Conservation (phyloP, 37 sponge, comb jelly and placozoan genomes). For the Axinella damicornis region DNA sequence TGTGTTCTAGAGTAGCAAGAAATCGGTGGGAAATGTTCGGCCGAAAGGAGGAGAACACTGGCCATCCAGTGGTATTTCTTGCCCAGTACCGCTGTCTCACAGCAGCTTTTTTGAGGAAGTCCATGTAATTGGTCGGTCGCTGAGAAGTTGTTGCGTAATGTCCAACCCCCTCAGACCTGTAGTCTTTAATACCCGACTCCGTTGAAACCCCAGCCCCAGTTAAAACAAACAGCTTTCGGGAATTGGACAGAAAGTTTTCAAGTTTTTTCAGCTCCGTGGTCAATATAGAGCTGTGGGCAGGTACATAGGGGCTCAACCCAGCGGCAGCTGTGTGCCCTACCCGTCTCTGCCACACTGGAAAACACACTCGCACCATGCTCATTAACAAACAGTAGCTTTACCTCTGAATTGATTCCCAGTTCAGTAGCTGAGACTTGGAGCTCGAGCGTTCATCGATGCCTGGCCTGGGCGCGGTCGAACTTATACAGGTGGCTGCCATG, state of each 20-base stretch:
- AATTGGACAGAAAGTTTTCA: conserved; percentile 64
- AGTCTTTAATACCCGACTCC: conserved; percentile 97
- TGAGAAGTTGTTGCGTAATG: conserved; percentile 85
- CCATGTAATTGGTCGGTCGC: conserved; percentile 81
- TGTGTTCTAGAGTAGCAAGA: conserved; percentile 82
- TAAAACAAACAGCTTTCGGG: conserved; percentile 78
- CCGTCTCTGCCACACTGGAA: too few relatives aligned
- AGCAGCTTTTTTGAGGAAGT: conserved; percentile 71
- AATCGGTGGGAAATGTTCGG: conserved; percentile 88
- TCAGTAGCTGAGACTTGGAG: too few relatives aligned
- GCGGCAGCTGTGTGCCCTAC: background rate
- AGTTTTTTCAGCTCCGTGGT: conserved; percentile 20
- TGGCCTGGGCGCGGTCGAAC: too few relatives aligned
- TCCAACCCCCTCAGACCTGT: conserved; percentile 95
- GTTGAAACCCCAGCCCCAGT: conserved; percentile 98
- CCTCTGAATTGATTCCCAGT: too few relatives aligned
- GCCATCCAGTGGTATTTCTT: conserved; percentile 86
- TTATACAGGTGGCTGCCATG: too few relatives aligned
- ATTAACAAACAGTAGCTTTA: too few relatives aligned
- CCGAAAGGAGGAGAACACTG: conserved; percentile 65
- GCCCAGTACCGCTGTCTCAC: conserved; percentile 96
- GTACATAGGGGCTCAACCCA: conserved; percentile 6
- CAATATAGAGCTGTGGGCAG: conserved; percentile 26
- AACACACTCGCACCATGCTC: too few relatives aligned
- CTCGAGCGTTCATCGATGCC: too few relatives aligned